A percentile compares a stretch with the other conserved stretches of the same genome.
Conservation (phyloP, 2,888 invertebrate species). For the Caenorhabditis sp. region DNA sequence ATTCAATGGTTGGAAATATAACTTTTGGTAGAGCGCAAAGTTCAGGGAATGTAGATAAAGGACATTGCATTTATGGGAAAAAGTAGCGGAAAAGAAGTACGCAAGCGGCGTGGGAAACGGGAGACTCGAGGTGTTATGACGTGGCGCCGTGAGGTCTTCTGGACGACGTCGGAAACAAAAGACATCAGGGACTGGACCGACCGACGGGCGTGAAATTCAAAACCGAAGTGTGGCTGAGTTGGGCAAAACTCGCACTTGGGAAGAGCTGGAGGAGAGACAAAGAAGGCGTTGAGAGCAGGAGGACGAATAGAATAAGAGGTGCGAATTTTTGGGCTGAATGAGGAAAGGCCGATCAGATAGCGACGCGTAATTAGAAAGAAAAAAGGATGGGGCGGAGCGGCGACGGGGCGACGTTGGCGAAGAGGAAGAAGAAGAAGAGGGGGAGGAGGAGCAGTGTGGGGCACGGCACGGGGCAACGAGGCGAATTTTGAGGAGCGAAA, state of each 20-base stretch:
- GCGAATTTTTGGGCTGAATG: slow-evolving; percentile 44
- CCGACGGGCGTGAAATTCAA: slow-evolving; percentile 48
- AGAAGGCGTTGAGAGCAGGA: background rate
- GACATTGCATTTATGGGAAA: background rate
- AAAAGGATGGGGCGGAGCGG: slow-evolving; percentile 23
- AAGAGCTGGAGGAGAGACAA: slow-evolving; percentile 6
- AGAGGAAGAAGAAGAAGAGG: slow-evolving; percentile 26
- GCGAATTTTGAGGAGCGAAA: slow-evolving; percentile 51
- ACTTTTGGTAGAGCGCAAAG: background rate
- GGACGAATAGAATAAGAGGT: background rate
- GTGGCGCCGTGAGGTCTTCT: slow-evolving; percentile 17
- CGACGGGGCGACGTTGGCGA: too few relatives aligned
- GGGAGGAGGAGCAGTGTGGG: slow-evolving; percentile 4
- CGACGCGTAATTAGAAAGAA: slow-evolving; percentile 58
- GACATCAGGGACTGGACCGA: background rate
- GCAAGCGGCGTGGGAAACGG: slow-evolving; percentile 17
- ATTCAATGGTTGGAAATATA: background rate
- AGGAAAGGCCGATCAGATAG: slow-evolving; percentile 57
- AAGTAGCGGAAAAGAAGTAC: background rate
- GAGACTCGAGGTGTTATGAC: slow-evolving; percentile 30
- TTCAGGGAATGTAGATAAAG: background rate
- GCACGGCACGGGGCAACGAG: background rate
- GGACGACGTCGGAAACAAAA: too few relatives aligned
- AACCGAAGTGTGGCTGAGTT: slow-evolving; percentile 22
- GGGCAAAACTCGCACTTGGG: slow-evolving; percentile 4